A percentile compares a stretch with the other conserved stretches of the same genome.
Conservation (phyloP, 2,797 vertebrate species). For the Phrynocephalus guinanensis region DNA sequence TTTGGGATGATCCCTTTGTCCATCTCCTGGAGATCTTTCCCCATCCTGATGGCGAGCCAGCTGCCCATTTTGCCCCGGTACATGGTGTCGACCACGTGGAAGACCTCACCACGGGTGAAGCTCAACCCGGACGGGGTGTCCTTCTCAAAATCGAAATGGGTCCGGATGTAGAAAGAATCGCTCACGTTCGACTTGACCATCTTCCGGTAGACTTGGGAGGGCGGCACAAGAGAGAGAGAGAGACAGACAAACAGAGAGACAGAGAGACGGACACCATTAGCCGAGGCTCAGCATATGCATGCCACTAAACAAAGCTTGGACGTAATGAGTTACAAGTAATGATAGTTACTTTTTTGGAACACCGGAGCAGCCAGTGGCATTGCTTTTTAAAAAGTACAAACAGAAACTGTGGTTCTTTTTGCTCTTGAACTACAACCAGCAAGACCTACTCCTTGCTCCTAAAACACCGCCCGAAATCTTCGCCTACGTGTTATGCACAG, state of each 20-base stretch:
- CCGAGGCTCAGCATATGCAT: too few species aligned
- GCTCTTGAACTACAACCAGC: too few species aligned
- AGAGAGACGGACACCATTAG: not conserved
- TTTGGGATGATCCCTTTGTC: constrained; percentile 95
- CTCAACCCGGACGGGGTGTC: constrained; percentile 81
- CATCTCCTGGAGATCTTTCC: constrained; percentile 88
- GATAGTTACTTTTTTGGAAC: too few species aligned
- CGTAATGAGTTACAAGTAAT: too few species aligned
- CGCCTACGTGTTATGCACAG: too few species aligned
- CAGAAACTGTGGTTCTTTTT: too few species aligned
- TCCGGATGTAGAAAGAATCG: constrained; percentile 95
- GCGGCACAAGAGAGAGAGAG: not conserved
- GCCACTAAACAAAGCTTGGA: too few species aligned
- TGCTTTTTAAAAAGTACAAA: too few species aligned
- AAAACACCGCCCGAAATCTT: too few species aligned
- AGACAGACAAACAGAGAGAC: not conserved
- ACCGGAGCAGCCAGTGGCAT: too few species aligned
- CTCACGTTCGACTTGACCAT: constrained; percentile 88
- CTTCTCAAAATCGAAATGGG: constrained; percentile 92
- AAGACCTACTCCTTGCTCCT: too few species aligned
- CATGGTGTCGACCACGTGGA: constrained; percentile 95
- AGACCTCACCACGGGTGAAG: constrained; percentile 92
- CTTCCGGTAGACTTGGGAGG: constrained; percentile 89
- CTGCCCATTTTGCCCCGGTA: constrained; percentile 85
- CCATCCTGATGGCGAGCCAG: constrained; percentile 92